Base-by-base conservation (phyloP, 2,888 invertebrate genomes). In the Eilema sororculum region DNA sequence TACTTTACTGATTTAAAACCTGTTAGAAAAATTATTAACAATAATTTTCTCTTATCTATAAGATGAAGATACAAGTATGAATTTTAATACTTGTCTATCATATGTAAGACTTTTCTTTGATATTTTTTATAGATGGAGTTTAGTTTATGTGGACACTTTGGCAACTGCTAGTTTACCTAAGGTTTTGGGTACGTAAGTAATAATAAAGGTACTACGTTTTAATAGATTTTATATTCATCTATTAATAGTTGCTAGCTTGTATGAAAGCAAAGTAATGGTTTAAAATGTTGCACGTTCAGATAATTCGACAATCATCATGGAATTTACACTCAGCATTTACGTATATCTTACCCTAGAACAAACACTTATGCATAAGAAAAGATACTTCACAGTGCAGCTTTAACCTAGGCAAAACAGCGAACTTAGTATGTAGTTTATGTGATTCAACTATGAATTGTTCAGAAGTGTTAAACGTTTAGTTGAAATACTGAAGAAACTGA, bases 311-410 rank as follows among this genome's bases (percentile, higher is more conserved):
- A n/a, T n/a, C 9, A 52, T 0, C 52, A n/a, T n/a, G 52, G 0
- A 73, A 78, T 76, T 58, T 67, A 68, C 76, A 78, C 70, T 71
- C 30, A 71, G 63, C 60, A 71, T 75, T 80, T 69, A 71, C 71
- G 73, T 68, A 61, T 61, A 25, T 60, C 46, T 67, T 60, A 12
- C 8, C 9, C 16, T 20, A 25, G 6, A 57, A 62, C 25, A n/a
- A 56, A 52, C 24, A n/a, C 62, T 33, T 67, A 33, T 46, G 13
- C 56, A 56, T 68, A 68, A 62, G 62, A 62, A 62, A 24, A 10
- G 20, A 3, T 52, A 33, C 58, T 56, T 33, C 33, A 67, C 24
- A 41, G 33, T 33, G 6, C 9, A 61, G 22, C 6, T 22, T 61
- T 8, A 22, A 28, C 9, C 41, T 56, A n/a, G 56, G 57, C 56